Conservation (phyloP, 2,113 vertebrate species). For the Meriones unguiculatus region DNA sequence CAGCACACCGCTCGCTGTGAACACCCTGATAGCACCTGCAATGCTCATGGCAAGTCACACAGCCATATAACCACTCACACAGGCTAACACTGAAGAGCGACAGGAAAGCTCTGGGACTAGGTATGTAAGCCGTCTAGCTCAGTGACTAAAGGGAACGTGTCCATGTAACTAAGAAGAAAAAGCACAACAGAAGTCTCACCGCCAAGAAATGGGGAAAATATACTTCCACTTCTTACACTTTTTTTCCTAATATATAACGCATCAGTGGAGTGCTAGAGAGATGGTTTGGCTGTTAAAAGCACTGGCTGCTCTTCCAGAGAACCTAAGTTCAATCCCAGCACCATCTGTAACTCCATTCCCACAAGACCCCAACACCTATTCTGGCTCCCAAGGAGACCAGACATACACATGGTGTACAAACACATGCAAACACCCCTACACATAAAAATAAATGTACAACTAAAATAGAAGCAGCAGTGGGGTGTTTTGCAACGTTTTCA, state of each 20-base stretch:
- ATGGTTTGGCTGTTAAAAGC: background rate
- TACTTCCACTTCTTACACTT: background rate
- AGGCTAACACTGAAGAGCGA: background rate
- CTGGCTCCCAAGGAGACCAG: no score
- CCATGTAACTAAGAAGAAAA: background rate
- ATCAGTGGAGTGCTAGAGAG: background rate
- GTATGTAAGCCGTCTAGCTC: constrained; percentile 9
- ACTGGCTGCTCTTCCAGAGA: background rate
- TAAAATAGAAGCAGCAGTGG: background rate
- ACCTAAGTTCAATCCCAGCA: background rate
- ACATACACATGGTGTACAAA: background rate
- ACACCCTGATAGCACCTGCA: background rate
- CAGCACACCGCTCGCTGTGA: background rate
- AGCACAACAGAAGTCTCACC: constrained; percentile 13
- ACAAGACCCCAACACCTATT: background rate
- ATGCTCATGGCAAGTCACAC: background rate
- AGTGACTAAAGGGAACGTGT: background rate
- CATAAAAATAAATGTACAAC: background rate
- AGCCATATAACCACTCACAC: background rate
- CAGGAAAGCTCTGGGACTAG: background rate
- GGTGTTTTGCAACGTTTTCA: background rate
- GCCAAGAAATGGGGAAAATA: background rate
- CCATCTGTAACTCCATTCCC: background rate
- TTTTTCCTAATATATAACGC: background rate
- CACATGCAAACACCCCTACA: background rate